Base-by-base conservation (phyloP, 1,140 invertebrate species). In the Acromyrmex echinatior region DNA sequence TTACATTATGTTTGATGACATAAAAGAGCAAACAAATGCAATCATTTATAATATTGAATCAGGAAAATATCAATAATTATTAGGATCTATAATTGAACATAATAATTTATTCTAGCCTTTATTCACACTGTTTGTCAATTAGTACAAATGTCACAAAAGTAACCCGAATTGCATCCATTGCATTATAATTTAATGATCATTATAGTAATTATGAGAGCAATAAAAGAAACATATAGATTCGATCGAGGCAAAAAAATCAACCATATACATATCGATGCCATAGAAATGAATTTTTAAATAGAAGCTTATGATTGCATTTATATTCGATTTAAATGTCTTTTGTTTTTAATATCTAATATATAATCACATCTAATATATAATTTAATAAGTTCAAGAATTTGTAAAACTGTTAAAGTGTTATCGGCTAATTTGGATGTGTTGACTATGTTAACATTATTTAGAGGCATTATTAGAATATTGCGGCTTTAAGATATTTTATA, bases 401-500 rank as follows among this genome's bases (percentile, higher is more conserved):
- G n/a, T 21, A 16, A 25, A 53, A 49, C 12, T 35, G 39, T 70
- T 28, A 9, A 53, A 58, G 7, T 56, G 31, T 45, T 66, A 74
- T 80, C 28, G 66, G 28, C 7, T 45, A 25, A 49, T 71, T 31
- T 56, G 35, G 10, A 89, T 31, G 76, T 60, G 21, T 68, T 16
- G 45, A 62, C 6, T 39, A 39, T 39, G 7, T 88, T 80, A 80
- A 86, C 31, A 51, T 66, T 68, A 45, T 80, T 88, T 81, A 80
- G 25, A 49, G 12, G 31, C 68, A 79, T 62, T 45, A 45, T 77
- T 62, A 63, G 62, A 56, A 63, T 71, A 45, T 18, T 12, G 35
- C 10, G 45, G 58, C 49, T 80, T 74, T 45, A 49, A 68, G n/a
- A 71, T 45, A 62, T 87, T 87, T 89, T 82, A 89, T 45, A n/a